Percentiles rank a stretch among this genome's conserved stretches.
These are phyloP conservation scores for Lathronympha strigana DNA, from an alignment of 2,888 invertebrate genomes.

Conservation along the genomic window DNA sequence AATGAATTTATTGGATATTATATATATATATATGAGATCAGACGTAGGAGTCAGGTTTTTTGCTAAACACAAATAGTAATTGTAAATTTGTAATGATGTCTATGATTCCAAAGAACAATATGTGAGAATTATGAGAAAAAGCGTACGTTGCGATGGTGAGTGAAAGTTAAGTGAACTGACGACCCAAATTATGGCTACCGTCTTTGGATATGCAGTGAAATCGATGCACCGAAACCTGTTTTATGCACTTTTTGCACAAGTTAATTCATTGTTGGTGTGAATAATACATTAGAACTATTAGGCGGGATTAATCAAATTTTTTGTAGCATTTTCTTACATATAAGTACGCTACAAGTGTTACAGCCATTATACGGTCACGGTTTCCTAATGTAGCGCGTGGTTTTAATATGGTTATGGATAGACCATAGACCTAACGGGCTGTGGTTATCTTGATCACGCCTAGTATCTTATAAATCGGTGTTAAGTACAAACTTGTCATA, in stretches of 20 bases:
- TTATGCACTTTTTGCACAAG: slow-evolving; percentile 40
- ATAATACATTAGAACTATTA: neutral
- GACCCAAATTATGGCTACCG: slow-evolving; percentile 62
- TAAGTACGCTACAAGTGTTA: neutral
- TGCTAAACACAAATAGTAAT: neutral
- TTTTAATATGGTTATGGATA: slow-evolving; percentile 14
- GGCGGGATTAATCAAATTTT: neutral
- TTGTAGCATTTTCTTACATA: neutral
- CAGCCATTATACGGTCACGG: neutral
- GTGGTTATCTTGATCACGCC: slow-evolving; percentile 14
- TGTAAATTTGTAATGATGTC: neutral
- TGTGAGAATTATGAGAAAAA: slow-evolving; percentile 42
- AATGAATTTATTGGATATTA: too few species aligned
- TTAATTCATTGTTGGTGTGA: slow-evolving; percentile 18
- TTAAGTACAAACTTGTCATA: slow-evolving; percentile 19
- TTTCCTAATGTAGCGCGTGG: slow-evolving; percentile 3
- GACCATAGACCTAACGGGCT: slow-evolving; percentile 15
- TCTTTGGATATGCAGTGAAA: slow-evolving; percentile 58
- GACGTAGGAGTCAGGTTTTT: neutral
- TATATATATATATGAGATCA: too few species aligned
- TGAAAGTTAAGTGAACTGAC: slow-evolving; percentile 66
- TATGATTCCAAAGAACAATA: slow-evolving; percentile 31
- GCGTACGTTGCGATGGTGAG: slow-evolving; percentile 46
- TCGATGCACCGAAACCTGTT: slow-evolving; percentile 51
- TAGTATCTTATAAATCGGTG: slow-evolving; percentile 14